Conservation (phyloP, 2,888 invertebrate genomes). For the Glomeris marginata region DNA sequence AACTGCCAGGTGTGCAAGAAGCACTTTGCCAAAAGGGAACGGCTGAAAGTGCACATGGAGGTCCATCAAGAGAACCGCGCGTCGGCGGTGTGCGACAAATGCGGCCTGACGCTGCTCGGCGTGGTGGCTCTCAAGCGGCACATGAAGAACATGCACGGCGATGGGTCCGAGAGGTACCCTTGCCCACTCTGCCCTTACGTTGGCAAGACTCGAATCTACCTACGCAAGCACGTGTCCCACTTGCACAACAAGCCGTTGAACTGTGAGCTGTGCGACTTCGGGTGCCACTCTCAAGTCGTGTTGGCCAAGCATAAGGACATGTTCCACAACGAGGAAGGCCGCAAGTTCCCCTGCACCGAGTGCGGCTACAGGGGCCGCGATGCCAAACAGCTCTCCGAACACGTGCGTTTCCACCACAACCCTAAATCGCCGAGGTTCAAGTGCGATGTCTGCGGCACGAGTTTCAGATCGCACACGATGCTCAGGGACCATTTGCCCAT, state of each 20-base stretch:
- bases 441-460: slow-evolving; percentile 34
- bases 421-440: slow-evolving; percentile 4
- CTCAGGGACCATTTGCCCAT: slow-evolving; percentile 33
- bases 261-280: slow-evolving; percentile 5
- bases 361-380: slow-evolving; percentile 11
- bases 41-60: no score
- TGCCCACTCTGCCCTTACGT: no score
- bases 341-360: slow-evolving; percentile 5
- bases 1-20: no score
- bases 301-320: slow-evolving; percentile 8
- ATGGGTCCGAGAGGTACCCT: no score
- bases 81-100: no score
- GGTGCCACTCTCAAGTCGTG: not conserved
- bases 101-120: no score
- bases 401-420: slow-evolving; percentile 9
- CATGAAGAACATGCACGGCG: no score
- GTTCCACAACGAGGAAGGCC: slow-evolving; percentile 9
- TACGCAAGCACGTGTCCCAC: slow-evolving; percentile 4
- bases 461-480: slow-evolving; percentile 32
- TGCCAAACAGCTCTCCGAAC: slow-evolving; percentile 7
- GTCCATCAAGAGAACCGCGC: no score
- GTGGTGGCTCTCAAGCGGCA: no score
- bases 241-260: slow-evolving; percentile 10
- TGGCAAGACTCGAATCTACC: not conserved
- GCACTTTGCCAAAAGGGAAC: no score